Percentiles rank a stretch among this genome's conserved stretches.
These are phyloP conservation scores for Stenodera caucasica DNA, from an alignment of 2,888 invertebrate species.

Conservation along the genomic window DNA sequence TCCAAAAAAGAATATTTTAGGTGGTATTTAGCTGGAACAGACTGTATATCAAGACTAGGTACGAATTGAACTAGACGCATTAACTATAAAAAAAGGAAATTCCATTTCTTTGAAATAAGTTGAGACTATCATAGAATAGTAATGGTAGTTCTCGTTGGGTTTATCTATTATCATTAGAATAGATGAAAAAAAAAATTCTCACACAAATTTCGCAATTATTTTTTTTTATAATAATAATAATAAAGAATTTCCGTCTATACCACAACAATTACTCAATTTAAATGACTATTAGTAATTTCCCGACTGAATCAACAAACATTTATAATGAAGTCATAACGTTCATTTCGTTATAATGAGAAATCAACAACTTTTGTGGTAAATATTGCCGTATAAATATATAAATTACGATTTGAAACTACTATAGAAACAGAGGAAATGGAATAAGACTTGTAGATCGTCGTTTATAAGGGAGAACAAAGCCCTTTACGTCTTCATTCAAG, in stretches of 20 bases:
- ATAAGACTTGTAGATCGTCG: no score
- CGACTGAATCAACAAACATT: background rate
- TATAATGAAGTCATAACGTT: background rate
- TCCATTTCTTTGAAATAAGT: constrained; percentile 20
- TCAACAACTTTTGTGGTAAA: background rate
- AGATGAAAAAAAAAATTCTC: background rate
- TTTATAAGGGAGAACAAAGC: no score
- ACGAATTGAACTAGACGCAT: constrained; percentile 29
- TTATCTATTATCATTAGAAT: background rate
- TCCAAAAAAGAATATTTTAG: background rate
- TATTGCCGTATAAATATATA: background rate
- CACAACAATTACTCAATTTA: constrained; percentile 1
- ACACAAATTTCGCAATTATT: background rate
- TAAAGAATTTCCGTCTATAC: constrained; percentile 2
- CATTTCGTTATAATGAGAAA: background rate
- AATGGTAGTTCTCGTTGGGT: background rate
- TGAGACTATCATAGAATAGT: background rate
- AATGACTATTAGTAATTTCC: background rate
- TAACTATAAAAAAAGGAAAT: constrained; percentile 29
- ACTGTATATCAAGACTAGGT: constrained; percentile 20
- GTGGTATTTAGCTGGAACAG: constrained; percentile 16
- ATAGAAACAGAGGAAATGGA: constrained; percentile 1
- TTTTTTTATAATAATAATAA: no score
- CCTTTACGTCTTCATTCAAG: no score
- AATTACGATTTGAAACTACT: no score